A percentile compares a stretch with the other conserved stretches of the same genome.
Evolutionary conservation across 2,888 invertebrate genomes (phyloP).

Genomic region (Pheosia gnoma): DNA sequence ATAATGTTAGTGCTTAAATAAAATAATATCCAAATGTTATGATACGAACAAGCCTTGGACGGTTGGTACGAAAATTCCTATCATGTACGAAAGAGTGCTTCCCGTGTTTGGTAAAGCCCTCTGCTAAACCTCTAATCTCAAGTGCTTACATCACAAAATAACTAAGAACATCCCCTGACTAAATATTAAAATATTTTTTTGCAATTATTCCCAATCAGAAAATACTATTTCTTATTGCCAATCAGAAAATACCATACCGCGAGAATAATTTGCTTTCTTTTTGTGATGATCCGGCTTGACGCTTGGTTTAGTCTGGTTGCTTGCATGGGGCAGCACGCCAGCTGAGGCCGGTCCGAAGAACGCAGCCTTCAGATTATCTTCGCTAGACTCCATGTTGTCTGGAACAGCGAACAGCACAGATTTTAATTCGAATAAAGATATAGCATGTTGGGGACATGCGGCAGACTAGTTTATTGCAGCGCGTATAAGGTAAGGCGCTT

Average conservation of each 20-base stretch:
- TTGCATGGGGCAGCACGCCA: slow-evolving; percentile 7
- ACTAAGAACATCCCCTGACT: no score
- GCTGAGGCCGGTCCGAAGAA: slow-evolving; percentile 26
- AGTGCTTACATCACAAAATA: neutral
- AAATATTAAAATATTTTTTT: neutral
- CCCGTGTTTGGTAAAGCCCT: neutral
- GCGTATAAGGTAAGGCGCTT: slow-evolving; percentile 1
- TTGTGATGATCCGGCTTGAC: slow-evolving; percentile 3
- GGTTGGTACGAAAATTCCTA: neutral
- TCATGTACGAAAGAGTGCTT: neutral
- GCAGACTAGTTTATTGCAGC: neutral
- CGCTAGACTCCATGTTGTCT: slow-evolving; percentile 56
- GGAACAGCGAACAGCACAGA: slow-evolving; percentile 35
- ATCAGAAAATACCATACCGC: slow-evolving; percentile 14
- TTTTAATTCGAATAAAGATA: slow-evolving; percentile 5
- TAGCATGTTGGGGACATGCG: neutral
- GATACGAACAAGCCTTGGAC: neutral
- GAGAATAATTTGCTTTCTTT: slow-evolving; percentile 13
- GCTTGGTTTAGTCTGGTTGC: neutral
- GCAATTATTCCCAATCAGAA: neutral
- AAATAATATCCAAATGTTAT: neutral
- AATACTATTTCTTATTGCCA: neutral
- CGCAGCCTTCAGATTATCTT: slow-evolving; percentile 34
- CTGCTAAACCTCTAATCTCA: neutral
- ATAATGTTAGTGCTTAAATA: neutral